A percentile compares a stretch with the other conserved stretches of the same genome.
These are phyloP conservation scores for Psilopsiagon aurifrons DNA, from an alignment of 2,113 vertebrate species.

Conservation along the genomic window DNA sequence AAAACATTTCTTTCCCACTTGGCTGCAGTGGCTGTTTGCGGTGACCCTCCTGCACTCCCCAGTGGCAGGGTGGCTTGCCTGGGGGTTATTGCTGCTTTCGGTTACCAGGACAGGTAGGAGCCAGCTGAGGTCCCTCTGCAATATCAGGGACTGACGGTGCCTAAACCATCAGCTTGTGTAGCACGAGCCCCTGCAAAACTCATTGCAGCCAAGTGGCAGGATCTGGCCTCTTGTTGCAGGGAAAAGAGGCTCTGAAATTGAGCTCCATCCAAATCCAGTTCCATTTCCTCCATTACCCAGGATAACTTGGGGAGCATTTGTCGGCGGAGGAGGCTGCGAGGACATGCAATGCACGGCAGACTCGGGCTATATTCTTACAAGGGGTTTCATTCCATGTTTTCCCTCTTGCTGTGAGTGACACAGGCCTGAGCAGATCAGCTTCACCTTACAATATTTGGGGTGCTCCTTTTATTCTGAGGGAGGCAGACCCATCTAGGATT, in stretches of 20 bases:
- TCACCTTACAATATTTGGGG: neutral
- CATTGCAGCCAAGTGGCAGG: neutral
- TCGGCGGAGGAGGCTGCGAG: neutral
- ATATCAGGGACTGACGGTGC: neutral
- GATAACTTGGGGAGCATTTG: accelerated
- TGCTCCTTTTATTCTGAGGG: neutral
- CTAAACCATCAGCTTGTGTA: neutral
- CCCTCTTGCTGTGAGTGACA: accelerated
- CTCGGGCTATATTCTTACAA: accelerated
- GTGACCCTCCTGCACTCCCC: neutral
- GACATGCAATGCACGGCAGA: accelerated
- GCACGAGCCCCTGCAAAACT: neutral
- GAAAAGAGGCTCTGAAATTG: neutral
- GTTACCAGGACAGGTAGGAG: neutral
- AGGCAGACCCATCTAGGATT: neutral
- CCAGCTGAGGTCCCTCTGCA: neutral
- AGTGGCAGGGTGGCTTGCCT: accelerated
- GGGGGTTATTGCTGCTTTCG: neutral
- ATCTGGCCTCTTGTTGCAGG: neutral
- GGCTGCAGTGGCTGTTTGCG: neutral
- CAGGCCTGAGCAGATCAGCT: neutral
- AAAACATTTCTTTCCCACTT: neutral
- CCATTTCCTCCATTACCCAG: neutral
- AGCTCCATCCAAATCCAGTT: neutral
- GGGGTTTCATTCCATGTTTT: accelerated